phyloP scores from a whole-genome alignment of 1,140 invertebrate species.

The Tachypleus tridentatus region DNA sequence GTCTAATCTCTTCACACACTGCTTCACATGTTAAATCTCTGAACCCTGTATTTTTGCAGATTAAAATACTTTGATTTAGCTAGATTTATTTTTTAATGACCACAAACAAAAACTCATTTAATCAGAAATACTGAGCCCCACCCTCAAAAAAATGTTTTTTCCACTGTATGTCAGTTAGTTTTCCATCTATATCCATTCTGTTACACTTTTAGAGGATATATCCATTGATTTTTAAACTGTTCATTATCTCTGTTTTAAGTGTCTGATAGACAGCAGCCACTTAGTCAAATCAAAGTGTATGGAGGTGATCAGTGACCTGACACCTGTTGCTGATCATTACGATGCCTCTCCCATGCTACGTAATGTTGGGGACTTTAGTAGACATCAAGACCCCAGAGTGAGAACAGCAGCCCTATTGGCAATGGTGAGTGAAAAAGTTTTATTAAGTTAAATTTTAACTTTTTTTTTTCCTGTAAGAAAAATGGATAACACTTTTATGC shows the following conservation, averaged over 20 bases:
- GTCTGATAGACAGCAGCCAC: constrained; percentile 57
- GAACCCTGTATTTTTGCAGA: no score
- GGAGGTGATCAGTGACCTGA: constrained; percentile 53
- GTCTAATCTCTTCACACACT: no score
- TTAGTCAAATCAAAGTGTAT: constrained; percentile 64
- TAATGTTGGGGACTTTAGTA: constrained; percentile 62
- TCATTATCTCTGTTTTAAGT: constrained; percentile 34
- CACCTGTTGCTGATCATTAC: constrained; percentile 36
- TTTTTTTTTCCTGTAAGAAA: constrained; percentile 3
- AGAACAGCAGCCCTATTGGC: constrained; percentile 73
- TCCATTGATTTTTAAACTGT: constrained; percentile 2
- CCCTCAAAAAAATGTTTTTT: no score
- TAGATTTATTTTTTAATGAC: no score
- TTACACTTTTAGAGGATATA: no score
- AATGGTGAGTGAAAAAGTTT: constrained; percentile 45
- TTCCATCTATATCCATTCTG: no score
- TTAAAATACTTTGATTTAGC: no score
- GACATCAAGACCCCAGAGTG: constrained; percentile 80
- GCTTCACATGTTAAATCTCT: no score
- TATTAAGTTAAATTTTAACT: neutral
- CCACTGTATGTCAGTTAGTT: no score
- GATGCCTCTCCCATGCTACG: constrained; percentile 35
- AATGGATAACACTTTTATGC: constrained; percentile 1
- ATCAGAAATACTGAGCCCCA: no score
- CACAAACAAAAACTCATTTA: no score